Evolutionary conservation across 2,888 invertebrate genomes (phyloP).

Genomic region (Troilus luridus): DNA sequence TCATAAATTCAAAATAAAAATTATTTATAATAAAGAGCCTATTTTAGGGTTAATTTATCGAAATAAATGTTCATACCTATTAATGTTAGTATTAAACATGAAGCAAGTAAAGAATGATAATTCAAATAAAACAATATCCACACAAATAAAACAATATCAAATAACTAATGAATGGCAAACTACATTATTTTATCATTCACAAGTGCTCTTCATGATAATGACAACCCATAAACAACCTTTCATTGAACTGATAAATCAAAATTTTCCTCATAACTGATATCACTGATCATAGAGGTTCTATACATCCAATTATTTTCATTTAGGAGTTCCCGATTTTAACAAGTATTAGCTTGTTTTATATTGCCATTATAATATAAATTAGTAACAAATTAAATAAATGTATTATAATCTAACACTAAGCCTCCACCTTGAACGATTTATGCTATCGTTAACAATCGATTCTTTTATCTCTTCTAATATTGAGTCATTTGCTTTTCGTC

Average conservation of each 20-base stretch:
- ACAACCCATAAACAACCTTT: background rate
- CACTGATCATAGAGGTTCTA: conserved; percentile 34
- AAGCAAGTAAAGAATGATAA: background rate
- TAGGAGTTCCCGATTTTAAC: background rate
- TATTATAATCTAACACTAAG: background rate
- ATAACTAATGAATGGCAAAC: background rate
- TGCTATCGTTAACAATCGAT: conserved; percentile 32
- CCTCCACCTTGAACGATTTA: background rate
- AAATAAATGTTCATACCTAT: background rate
- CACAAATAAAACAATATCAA: background rate
- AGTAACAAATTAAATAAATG: background rate
- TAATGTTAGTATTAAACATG: background rate
- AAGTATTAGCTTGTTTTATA: background rate
- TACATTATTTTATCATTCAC: background rate
- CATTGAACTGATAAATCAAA: conserved; percentile 7
- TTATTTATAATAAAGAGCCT: background rate
- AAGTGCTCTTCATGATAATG: background rate
- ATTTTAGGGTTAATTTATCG: background rate
- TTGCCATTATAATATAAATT: background rate
- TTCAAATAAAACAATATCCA: background rate
- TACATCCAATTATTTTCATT: background rate
- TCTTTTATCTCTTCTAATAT: conserved; percentile 40
- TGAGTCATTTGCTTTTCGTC: conserved; percentile 48
- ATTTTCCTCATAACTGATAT: background rate
- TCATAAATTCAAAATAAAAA: background rate